Percentiles rank a stretch among this genome's conserved stretches.
phyloP scores from a whole-genome alignment of 2,888 invertebrate species.

The Aphelenchoides bicaudatus region DNA sequence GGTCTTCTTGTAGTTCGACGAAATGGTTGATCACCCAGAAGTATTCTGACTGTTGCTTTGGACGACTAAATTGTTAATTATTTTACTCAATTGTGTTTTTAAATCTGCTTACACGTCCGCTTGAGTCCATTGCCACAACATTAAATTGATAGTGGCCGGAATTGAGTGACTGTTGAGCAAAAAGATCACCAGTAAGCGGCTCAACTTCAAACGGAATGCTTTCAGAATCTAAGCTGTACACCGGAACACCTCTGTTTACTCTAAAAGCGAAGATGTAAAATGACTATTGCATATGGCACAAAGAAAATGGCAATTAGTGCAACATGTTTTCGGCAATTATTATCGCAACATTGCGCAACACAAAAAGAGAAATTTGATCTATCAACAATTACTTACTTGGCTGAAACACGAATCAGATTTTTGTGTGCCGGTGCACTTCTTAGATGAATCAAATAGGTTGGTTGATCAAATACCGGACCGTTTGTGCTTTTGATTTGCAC shows the following conservation, averaged over 20 bases:
- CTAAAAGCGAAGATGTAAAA: conserved; percentile 21
- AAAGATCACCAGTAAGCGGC: conserved; percentile 35
- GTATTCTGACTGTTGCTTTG: conserved; percentile 5
- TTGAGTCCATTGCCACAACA: conserved; percentile 33
- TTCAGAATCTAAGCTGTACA: conserved; percentile 34
- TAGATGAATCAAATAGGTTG: conserved; percentile 8
- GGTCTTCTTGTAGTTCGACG: conserved; percentile 4
- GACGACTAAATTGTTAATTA: conserved; percentile 19
- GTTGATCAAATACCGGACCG: conserved; percentile 16
- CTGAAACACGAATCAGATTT: conserved; percentile 23
- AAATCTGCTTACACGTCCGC: conserved; percentile 22
- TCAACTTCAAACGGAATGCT: conserved; percentile 32
- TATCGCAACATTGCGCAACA: conserved; percentile 6
- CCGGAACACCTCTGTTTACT: conserved; percentile 21
- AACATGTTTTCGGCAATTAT: too few relatives aligned
- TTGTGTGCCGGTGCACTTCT: conserved; percentile 26
- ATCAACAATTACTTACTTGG: too few relatives aligned
- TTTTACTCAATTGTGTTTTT: neutral
- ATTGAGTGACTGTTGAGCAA: conserved; percentile 20
- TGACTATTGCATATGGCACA: too few relatives aligned
- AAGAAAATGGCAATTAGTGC: too few relatives aligned
- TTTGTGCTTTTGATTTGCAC: conserved; percentile 9
- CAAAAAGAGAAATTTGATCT: conserved; percentile 3
- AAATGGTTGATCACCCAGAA: conserved; percentile 14
- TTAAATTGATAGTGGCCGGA: conserved; percentile 29